These are phyloP conservation scores for Alviniconcha marisindica DNA, from an alignment of 1,140 invertebrate genomes.

Conservation along the genomic window DNA sequence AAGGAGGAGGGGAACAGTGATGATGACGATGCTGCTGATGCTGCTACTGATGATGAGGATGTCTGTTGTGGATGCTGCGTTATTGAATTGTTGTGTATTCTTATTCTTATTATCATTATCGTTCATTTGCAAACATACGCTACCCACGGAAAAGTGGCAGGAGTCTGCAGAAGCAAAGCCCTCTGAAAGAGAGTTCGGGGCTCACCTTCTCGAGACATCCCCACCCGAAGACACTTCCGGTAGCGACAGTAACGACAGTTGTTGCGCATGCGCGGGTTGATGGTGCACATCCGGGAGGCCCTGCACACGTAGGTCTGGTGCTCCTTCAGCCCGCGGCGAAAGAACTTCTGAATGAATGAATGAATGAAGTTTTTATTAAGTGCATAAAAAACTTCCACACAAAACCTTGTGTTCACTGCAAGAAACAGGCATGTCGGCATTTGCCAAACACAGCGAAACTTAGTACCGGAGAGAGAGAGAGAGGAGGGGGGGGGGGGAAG, in stretches of 20 bases:
- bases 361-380: neutral
- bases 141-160: no score
- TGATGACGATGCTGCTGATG: neutral
- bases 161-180: neutral
- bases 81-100: no score
- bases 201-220: slow-evolving; percentile 85
- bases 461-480: no score
- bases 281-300: slow-evolving; percentile 82
- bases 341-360: slow-evolving; percentile 88
- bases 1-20: neutral
- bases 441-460: neutral
- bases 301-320: slow-evolving; percentile 76
- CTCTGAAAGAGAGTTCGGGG: neutral
- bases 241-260: slow-evolving; percentile 96
- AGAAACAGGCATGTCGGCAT: neutral
- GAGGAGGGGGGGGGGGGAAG: no score
- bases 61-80: no score
- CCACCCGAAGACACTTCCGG: slow-evolving; percentile 92
- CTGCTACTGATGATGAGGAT: neutral
- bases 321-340: slow-evolving; percentile 96
- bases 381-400: neutral
- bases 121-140: no score
- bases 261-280: slow-evolving; percentile 97
- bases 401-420: no score
- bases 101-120: no score